phyloP scores from a whole-genome alignment of 1,140 invertebrate genomes.

The Diorhabda elongata region DNA sequence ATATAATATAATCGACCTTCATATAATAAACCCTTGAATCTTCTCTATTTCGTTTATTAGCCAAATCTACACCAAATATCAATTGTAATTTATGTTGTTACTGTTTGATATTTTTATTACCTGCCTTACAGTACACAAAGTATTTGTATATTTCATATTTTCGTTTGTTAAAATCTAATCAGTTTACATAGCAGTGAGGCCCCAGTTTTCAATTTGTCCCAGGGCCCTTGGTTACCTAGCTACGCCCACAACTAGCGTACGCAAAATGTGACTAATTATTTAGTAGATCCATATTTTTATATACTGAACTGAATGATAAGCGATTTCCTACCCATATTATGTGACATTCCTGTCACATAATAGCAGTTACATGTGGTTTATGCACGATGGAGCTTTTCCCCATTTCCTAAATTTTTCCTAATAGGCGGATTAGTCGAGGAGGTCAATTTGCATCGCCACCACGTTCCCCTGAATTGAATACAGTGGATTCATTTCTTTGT shows the following conservation, averaged over 20 bases:
- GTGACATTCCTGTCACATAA: no score
- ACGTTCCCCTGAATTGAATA: no score
- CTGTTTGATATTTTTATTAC: constrained; percentile 19
- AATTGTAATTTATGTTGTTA: constrained; percentile 15
- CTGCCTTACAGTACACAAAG: constrained; percentile 15
- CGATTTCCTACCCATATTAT: no score
- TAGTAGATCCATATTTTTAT: no score
- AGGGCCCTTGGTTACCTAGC: constrained; percentile 15
- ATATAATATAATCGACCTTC: neutral
- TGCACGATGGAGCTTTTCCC: no score
- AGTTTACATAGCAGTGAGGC: neutral
- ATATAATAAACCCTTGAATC: constrained; percentile 8
- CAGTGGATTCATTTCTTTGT: no score
- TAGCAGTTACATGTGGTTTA: no score
- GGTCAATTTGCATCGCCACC: no score
- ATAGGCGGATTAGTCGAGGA: no score
- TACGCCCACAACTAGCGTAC: neutral
- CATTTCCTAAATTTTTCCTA: no score
- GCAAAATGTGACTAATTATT: no score
- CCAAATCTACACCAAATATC: neutral
- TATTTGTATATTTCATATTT: neutral
- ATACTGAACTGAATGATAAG: no score
- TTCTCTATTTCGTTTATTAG: constrained; percentile 12
- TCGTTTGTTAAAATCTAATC: constrained; percentile 7
- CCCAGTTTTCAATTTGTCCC: neutral